Base-by-base conservation (phyloP, 2,797 vertebrate species). In the Macroramphosus scolopax region DNA sequence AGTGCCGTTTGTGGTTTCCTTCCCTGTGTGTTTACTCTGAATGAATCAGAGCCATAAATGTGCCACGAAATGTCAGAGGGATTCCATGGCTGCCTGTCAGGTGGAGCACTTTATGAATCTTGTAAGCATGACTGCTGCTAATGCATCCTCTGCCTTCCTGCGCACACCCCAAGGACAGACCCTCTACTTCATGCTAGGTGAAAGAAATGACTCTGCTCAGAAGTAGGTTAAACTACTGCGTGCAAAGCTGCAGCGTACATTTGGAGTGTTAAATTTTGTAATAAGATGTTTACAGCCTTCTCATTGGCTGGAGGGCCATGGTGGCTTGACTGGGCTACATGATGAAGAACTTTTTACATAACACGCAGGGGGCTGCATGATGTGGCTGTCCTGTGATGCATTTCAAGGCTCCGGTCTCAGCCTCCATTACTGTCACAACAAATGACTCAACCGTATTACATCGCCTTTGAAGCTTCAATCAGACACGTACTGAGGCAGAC, bases 41-140 rank as follows among this genome's bases (percentile, higher is more conserved):
- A 29, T 49, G 29, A 53, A 64, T 66, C 40, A 32, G 14, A 59
- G 20, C 37, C 37, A 13, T 40, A 52, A 18, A 64, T 51, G 49
- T 66, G 66, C 17, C 54, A 30, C 33, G 37, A 39, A 58, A 47
- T 70, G 67, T 73, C 68, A 62, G 42, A 66, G 51, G 66, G 65
- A 74, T 66, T 63, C 62, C 35, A 12, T 6, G 16, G 51, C 37
- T 6, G 40, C 33, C 70, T 80, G 76, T 77, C 67, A 80, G 58
- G 65, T 67, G 58, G 44, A 59, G 64, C 68, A 42, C 70, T 78
- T 75, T 70, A 68, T 77, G 62, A 77, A 56, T 78, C 46, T 17
- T 76, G 60, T 63, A 67, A 66, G 74, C 69, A 34, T 38, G 64
- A 59, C 70, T 65, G 56, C 70, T 57, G 74, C 65, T 77, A 80